These are phyloP conservation scores for Tokudaia muenninki DNA, from an alignment of 2,797 vertebrate genomes.

Conservation along the genomic window DNA sequence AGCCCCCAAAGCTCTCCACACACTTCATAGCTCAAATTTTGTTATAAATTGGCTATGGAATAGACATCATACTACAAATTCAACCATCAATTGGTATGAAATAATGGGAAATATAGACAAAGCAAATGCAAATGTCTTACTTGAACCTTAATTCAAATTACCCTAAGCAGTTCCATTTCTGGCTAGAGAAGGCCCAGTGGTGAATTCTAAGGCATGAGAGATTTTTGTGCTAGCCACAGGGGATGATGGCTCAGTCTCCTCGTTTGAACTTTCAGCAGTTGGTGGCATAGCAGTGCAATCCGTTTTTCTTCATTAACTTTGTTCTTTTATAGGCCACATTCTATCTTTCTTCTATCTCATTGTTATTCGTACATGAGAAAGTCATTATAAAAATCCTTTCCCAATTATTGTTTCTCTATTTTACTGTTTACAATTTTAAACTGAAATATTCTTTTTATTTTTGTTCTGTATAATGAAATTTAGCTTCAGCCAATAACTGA, in stretches of 20 bases:
- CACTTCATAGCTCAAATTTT: neutral
- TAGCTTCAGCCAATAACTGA: neutral
- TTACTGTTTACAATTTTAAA: constrained; percentile 12
- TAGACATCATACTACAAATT: neutral
- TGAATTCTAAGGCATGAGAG: neutral
- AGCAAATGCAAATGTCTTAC: neutral
- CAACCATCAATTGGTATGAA: constrained; percentile 19
- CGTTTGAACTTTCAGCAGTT: neutral
- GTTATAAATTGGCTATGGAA: neutral
- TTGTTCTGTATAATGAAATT: neutral
- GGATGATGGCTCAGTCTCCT: neutral
- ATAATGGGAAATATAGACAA: neutral
- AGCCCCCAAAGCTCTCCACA: too few relatives aligned
- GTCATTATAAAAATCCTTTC: neutral
- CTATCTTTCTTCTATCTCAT: neutral
- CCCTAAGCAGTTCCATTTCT: neutral
- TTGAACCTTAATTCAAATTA: neutral
- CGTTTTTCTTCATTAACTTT: neutral
- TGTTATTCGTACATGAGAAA: neutral
- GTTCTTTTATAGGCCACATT: neutral
- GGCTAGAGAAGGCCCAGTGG: neutral
- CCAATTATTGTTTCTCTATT: neutral
- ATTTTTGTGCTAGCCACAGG: neutral
- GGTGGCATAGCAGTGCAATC: neutral
- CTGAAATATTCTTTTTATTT: neutral